phyloP scores from a whole-genome alignment of 2,888 invertebrate species.

The Melanophora roralis region DNA sequence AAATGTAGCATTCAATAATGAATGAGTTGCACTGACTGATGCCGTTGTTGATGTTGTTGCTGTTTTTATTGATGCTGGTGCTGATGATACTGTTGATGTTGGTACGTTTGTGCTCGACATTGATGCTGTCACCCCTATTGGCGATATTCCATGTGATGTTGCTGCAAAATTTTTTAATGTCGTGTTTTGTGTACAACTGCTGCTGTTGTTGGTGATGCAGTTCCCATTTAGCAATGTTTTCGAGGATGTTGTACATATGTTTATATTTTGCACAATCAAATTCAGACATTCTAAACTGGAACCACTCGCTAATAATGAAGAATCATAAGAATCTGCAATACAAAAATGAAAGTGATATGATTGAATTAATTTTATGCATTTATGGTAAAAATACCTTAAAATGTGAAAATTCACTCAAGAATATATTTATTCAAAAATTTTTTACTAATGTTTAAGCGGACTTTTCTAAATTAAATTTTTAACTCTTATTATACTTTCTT shows the following conservation, averaged over 20 bases:
- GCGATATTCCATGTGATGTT: slow-evolving; percentile 60
- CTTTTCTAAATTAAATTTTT: no score
- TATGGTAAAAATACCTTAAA: no score
- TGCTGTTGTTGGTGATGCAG: slow-evolving; percentile 49
- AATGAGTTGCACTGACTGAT: slow-evolving; percentile 63
- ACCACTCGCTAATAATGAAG: slow-evolving; percentile 76
- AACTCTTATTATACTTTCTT: no score
- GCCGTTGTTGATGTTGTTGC: slow-evolving; percentile 14
- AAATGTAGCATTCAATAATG: slow-evolving; percentile 72
- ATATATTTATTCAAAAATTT: no score
- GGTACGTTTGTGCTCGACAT: slow-evolving; percentile 38
- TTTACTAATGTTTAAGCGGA: no score
- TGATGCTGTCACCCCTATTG: slow-evolving; percentile 45
- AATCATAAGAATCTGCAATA: slow-evolving; percentile 75
- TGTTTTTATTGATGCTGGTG: slow-evolving; percentile 5
- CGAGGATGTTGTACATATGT: slow-evolving; percentile 67
- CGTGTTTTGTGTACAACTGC: slow-evolving; percentile 8
- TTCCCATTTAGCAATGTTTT: slow-evolving; percentile 36
- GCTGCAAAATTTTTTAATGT: slow-evolving; percentile 30
- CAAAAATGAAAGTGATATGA: no score
- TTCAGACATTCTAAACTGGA: slow-evolving; percentile 84
- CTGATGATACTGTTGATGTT: slow-evolving; percentile 36
- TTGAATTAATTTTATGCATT: no score
- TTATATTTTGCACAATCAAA: slow-evolving; percentile 84
- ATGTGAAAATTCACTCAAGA: no score